Evolutionary conservation across 2,113 vertebrate genomes (phyloP), one percentile per base, ranked within the genome.

Genomic region (Procapra przewalskii): DNA sequence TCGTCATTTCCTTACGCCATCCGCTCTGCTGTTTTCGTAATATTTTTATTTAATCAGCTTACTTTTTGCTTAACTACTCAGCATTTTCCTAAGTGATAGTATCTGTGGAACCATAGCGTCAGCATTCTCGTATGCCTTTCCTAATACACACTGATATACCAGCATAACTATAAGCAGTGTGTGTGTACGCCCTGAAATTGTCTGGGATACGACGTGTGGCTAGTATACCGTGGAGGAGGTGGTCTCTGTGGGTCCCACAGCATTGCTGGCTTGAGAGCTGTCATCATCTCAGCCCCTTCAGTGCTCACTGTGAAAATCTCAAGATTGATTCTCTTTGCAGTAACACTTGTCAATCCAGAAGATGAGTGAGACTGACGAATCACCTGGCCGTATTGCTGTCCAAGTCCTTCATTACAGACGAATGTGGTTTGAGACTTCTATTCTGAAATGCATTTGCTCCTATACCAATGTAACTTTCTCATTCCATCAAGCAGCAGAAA

Each of bases 401-500:
- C 40, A 17, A 25, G 64, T 54, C 81, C 91, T 88, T 94, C 67
- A 14, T 67, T 21, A 25, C 31, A 88, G 62, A 71, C 36, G 6
- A n/a, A 33, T 29, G 19, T 87, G 83, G 40, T 55, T 85, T 14
- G 84, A 95, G 97, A 96, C 97, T 97, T 96, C 95, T 97, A 62
- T 96, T 97, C 94, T 96, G 90, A 97, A 97, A 92, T 89, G 77
- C 36, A 21, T 84, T 90, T 81, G 36, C 54, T 93, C 33, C 89
- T 92, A 8, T 59, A 91, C 67, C 64, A 23, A 88, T 89, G 79
- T 92, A 98, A 92, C 83, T 81, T 94, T 80, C 81, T 91, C 45
- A 45, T 96, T 97, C 94, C 36, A 92, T 97, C 96, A 94, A 86
- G 95, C 88, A 94, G 92, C 92, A 96, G 96, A 97, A 93, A 96